phyloP scores from a whole-genome alignment of 2,797 vertebrate species.

The Phataginus tetradactyla region DNA sequence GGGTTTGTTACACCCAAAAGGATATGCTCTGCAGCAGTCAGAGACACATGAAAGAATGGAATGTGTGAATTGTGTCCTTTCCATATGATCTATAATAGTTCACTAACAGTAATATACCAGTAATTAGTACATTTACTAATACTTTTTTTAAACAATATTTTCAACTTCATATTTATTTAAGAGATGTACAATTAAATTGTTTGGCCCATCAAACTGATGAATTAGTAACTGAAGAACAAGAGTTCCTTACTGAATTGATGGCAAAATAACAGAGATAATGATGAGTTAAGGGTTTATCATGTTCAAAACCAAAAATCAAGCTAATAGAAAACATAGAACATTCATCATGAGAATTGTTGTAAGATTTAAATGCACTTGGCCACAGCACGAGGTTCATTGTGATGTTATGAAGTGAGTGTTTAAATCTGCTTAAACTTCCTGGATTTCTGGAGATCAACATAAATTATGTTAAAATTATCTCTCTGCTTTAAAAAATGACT shows the following conservation, averaged over 20 bases:
- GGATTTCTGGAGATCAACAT: neutral
- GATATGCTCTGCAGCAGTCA: neutral
- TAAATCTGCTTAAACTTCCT: neutral
- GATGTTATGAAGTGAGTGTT: neutral
- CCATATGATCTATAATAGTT: neutral
- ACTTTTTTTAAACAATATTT: neutral
- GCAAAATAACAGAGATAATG: neutral
- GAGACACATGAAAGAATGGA: neutral
- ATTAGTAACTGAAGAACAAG: neutral
- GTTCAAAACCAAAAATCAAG: neutral
- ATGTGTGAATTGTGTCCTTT: neutral
- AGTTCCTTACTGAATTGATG: neutral
- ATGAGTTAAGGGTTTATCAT: neutral
- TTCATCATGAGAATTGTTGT: neutral
- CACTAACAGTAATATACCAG: neutral
- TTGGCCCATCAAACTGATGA: neutral
- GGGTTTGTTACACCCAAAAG: neutral
- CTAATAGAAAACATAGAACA: neutral
- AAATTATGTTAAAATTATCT: conserved; percentile 19
- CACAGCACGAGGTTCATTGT: neutral
- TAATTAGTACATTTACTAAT: neutral
- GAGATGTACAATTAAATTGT: neutral
- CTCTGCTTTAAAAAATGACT: neutral
- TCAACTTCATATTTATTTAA: conserved; percentile 30
- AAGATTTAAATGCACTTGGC: neutral